These are phyloP conservation scores for Tokudaia muenninki DNA, from an alignment of 2,797 vertebrate species.

Conservation along the genomic window DNA sequence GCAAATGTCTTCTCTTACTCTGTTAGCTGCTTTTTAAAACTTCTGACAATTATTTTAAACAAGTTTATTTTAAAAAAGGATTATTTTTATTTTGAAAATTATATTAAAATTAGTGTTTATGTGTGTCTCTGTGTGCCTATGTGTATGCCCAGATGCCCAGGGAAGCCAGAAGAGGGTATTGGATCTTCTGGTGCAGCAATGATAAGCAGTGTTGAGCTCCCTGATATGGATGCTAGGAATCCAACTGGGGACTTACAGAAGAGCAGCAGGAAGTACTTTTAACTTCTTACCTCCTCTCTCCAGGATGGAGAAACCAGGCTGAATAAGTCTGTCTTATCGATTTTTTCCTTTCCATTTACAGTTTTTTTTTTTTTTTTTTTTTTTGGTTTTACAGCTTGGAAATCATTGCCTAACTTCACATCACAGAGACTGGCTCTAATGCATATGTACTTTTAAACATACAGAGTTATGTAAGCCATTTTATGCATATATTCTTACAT, in stretches of 20 bases:
- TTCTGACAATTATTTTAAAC: not conserved
- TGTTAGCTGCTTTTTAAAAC: not conserved
- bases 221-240: not conserved
- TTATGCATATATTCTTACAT: not conserved
- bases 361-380: too few relatives aligned
- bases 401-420: not conserved
- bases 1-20: constrained; percentile 8
- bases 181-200: not conserved
- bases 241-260: not conserved
- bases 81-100: not conserved
- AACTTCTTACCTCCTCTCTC: not conserved
- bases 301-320: not conserved
- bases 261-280: not conserved
- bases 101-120: not conserved
- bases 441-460: not conserved
- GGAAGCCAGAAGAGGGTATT: not conserved
- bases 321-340: not conserved
- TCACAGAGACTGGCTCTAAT: not conserved
- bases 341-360: not conserved
- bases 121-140: not conserved
- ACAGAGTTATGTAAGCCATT: not conserved
- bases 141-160: too few relatives aligned
- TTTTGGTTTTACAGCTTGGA: not conserved
- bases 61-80: not conserved
- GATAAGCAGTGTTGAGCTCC: not conserved